Conservation (phyloP, 2,797 vertebrate genomes). For the Borostomias antarcticus region DNA sequence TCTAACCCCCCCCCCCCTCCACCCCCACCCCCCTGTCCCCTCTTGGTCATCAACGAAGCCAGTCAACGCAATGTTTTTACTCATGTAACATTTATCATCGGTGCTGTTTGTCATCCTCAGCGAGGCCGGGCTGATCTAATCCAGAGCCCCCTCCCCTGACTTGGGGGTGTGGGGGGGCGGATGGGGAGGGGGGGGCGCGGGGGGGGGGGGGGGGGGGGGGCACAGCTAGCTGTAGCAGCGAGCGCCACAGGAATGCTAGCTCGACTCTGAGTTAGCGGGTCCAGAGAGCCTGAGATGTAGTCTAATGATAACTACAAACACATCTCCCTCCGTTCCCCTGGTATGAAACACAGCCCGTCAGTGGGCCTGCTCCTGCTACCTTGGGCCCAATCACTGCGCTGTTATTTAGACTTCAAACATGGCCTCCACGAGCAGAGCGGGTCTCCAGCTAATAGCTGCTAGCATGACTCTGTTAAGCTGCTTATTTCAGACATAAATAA, state of each 20-base stretch:
- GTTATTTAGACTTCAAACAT: slow-evolving; percentile 82
- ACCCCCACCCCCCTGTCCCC: slow-evolving; percentile 46
- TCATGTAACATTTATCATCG: slow-evolving; percentile 73
- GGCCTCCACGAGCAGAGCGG: slow-evolving; percentile 63
- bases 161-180: slow-evolving; percentile 53
- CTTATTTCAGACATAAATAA: slow-evolving; percentile 82
- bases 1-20: too few relatives aligned
- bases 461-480: slow-evolving; percentile 76
- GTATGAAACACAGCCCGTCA: slow-evolving; percentile 57
- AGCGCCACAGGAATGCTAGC: slow-evolving; percentile 25
- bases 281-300: slow-evolving; percentile 53
- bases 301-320: slow-evolving; percentile 78
- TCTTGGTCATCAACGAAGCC: slow-evolving; percentile 72
- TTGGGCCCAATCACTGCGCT: slow-evolving; percentile 71
- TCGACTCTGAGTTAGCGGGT: slow-evolving; percentile 40
- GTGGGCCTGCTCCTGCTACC: slow-evolving; percentile 64
- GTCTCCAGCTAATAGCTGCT: slow-evolving; percentile 80
- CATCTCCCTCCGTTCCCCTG: slow-evolving; percentile 70
- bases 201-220: too few relatives aligned
- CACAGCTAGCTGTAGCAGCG: slow-evolving; percentile 68
- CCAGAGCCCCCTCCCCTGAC: slow-evolving; percentile 72
- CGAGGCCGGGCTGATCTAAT: slow-evolving; percentile 74
- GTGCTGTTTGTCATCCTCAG: slow-evolving; percentile 66
- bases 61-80: slow-evolving; percentile 72
- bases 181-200: too few relatives aligned